Conservation (phyloP, 2,888 invertebrate species). For the Nephrocerus scutellatus region DNA sequence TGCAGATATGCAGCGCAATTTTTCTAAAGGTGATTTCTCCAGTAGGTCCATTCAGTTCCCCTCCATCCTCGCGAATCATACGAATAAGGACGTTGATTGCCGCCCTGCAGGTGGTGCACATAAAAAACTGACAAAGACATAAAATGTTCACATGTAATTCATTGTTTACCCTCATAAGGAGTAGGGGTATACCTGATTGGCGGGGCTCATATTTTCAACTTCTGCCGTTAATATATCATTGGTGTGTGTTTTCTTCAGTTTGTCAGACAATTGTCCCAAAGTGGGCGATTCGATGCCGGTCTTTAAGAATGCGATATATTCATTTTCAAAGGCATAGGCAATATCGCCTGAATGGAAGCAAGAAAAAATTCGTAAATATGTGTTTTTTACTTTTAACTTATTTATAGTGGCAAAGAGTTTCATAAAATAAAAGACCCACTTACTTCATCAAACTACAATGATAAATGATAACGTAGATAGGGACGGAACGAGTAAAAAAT, state of each 20-base stretch:
- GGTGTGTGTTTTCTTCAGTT: slow-evolving; percentile 35
- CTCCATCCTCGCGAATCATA: slow-evolving; percentile 49
- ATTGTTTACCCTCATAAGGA: neutral
- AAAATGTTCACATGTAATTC: too few relatives aligned
- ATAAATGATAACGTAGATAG: too few relatives aligned
- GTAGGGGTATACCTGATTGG: slow-evolving; percentile 23
- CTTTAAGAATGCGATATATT: slow-evolving; percentile 32
- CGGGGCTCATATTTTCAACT: slow-evolving; percentile 26
- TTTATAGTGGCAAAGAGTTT: too few relatives aligned
- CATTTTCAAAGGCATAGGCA: slow-evolving; percentile 30
- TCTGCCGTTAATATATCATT: slow-evolving; percentile 32
- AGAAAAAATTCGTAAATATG: too few relatives aligned
- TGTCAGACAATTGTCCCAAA: slow-evolving; percentile 28
- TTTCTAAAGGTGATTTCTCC: slow-evolving; percentile 36
- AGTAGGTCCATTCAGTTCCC: slow-evolving; percentile 39
- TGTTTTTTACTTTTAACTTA: too few relatives aligned
- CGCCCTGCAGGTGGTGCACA: slow-evolving; percentile 37
- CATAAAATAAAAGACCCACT: too few relatives aligned
- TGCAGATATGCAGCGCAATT: slow-evolving; percentile 51
- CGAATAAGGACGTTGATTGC: slow-evolving; percentile 30
- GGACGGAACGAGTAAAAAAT: too few relatives aligned
- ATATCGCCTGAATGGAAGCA: slow-evolving; percentile 32
- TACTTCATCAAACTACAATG: too few relatives aligned
- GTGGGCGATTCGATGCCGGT: slow-evolving; percentile 33
- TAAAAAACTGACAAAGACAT: slow-evolving; percentile 23